Percentiles rank a stretch among this genome's conserved stretches.
Evolutionary conservation across 2,797 vertebrate genomes (phyloP).

Genomic region (Falco biarmicus): DNA sequence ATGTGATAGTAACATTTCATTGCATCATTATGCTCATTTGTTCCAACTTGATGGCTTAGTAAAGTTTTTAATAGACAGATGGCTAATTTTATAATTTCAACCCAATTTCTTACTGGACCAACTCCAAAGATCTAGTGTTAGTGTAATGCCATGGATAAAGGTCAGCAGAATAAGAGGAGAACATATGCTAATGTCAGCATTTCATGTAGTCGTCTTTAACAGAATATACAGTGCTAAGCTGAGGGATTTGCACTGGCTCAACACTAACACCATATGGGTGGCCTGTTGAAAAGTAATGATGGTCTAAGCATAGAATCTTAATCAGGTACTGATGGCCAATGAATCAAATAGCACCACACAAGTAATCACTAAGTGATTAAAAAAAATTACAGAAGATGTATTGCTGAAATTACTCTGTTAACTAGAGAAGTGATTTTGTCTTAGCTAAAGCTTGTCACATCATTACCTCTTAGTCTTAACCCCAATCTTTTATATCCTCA

Average conservation of each 20-base stretch:
- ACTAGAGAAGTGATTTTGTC: conserved; percentile 64
- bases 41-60: conserved; percentile 56
- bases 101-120: conserved; percentile 77
- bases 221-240: conserved; percentile 87
- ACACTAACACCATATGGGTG: conserved; percentile 93
- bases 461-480: conserved; percentile 33
- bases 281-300: conserved; percentile 87
- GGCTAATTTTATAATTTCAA: conserved; percentile 82
- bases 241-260: conserved; percentile 90
- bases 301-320: conserved; percentile 80
- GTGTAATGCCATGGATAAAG: conserved; percentile 76
- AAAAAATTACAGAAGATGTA: conserved; percentile 81
- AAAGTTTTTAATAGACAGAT: conserved; percentile 80
- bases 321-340: conserved; percentile 78
- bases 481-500: conserved; percentile 29
- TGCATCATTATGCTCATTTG: conserved; percentile 61
- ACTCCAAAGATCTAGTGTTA: conserved; percentile 72
- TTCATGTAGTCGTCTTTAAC: conserved; percentile 82
- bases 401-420: conserved; percentile 73
- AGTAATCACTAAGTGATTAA: conserved; percentile 84
- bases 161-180: conserved; percentile 72
- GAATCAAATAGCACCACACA: conserved; percentile 86
- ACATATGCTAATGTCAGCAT: conserved; percentile 86
- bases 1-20: conserved; percentile 54
- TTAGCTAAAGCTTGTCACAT: conserved; percentile 43